These are phyloP conservation scores for Eubucco bourcierii DNA, from an alignment of 2,113 vertebrate genomes.

Conservation along the genomic window DNA sequence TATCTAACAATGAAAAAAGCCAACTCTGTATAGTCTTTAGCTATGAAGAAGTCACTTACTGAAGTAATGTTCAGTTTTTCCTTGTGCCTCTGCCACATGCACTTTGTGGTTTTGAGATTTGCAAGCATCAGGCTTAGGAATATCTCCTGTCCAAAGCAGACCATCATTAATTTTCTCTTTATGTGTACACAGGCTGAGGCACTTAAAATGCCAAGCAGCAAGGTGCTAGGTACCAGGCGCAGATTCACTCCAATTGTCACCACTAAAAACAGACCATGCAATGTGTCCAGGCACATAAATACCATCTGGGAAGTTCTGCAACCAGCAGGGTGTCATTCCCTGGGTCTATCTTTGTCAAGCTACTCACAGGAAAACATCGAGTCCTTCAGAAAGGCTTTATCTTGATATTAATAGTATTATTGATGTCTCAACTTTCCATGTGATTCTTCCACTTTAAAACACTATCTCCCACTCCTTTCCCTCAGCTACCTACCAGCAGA, in stretches of 20 bases:
- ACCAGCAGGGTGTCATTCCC: background rate
- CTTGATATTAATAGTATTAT: rapidly evolving
- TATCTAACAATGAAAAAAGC: background rate
- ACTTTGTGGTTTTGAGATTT: background rate
- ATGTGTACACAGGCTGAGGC: rapidly evolving
- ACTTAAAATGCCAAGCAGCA: background rate
- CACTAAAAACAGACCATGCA: background rate
- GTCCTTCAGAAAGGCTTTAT: background rate
- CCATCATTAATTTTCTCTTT: background rate
- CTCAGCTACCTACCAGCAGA: rapidly evolving
- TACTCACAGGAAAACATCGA: background rate
- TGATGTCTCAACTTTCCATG: background rate
- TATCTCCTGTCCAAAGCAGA: background rate
- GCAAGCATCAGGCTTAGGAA: background rate
- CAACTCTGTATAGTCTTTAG: background rate
- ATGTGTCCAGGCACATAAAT: rapidly evolving
- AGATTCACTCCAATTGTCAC: background rate
- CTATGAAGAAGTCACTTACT: background rate
- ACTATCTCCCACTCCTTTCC: rapidly evolving
- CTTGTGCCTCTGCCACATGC: rapidly evolving
- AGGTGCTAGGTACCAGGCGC: background rate
- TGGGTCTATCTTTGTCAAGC: background rate
- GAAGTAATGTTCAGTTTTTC: background rate
- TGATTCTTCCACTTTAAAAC: background rate
- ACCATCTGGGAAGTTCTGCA: rapidly evolving